A percentile compares a stretch with the other conserved stretches of the same genome.
phyloP scores from a whole-genome alignment of 2,888 invertebrate species.

The Yponomeuta malinellus region DNA sequence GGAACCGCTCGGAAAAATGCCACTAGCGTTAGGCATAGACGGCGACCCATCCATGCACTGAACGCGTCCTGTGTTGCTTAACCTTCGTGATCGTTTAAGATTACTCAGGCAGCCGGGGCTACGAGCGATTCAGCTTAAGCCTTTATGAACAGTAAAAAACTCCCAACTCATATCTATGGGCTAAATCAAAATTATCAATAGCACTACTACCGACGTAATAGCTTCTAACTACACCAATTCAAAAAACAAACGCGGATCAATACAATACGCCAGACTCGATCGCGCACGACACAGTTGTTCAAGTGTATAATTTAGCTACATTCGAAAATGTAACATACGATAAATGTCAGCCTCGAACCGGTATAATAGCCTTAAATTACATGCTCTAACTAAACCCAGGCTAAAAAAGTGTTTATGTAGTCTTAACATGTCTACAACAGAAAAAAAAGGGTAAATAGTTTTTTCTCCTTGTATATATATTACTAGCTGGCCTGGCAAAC shows the following conservation, averaged over 20 bases:
- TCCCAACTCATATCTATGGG: not conserved
- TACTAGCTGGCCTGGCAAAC: too few relatives aligned
- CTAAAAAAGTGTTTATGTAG: not conserved
- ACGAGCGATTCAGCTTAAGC: too few relatives aligned
- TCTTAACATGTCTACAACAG: not conserved
- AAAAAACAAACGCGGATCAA: not conserved
- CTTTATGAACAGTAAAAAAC: not conserved
- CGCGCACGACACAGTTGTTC: not conserved
- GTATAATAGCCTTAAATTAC: not conserved
- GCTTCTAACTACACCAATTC: not conserved
- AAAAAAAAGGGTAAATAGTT: not conserved
- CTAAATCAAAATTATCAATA: not conserved
- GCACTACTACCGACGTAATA: not conserved
- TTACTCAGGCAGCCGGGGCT: too few relatives aligned
- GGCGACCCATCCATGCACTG: too few relatives aligned
- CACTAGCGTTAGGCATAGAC: too few relatives aligned
- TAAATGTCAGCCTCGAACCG: not conserved
- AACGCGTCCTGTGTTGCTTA: too few relatives aligned
- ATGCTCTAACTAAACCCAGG: not conserved
- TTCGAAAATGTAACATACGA: not conserved
- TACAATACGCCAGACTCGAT: not conserved
- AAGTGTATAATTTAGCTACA: not conserved
- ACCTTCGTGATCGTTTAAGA: too few relatives aligned
- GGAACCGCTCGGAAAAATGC: too few relatives aligned
- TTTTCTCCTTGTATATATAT: too few relatives aligned